These are phyloP conservation scores for Pampus argenteus DNA, from an alignment of 2,797 vertebrate genomes.

Conservation along the genomic window DNA sequence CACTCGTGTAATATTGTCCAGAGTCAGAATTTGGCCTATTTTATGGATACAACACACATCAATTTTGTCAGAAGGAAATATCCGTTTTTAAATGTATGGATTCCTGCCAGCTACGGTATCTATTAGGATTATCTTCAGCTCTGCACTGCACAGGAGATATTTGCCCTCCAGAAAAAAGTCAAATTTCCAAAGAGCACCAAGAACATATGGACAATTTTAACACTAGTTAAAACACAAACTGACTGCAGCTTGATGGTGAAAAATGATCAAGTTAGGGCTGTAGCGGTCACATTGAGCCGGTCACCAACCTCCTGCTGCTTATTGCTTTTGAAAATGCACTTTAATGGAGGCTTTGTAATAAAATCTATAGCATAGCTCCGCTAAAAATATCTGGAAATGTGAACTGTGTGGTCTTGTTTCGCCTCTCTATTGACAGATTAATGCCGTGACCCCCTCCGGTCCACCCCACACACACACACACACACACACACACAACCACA, in stretches of 20 bases:
- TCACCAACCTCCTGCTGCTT: slow-evolving; percentile 44
- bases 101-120: background rate
- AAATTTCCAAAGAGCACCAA: slow-evolving; percentile 63
- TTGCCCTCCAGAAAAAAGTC: slow-evolving; percentile 44
- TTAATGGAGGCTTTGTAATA: slow-evolving; percentile 27
- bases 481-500: too few relatives aligned
- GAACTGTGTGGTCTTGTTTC: slow-evolving; percentile 14
- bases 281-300: slow-evolving; percentile 16
- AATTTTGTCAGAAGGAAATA: slow-evolving; percentile 11
- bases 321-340: slow-evolving; percentile 24
- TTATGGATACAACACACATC: slow-evolving; percentile 19
- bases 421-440: background rate
- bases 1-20: background rate
- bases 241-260: slow-evolving; percentile 31
- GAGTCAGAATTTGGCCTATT: slow-evolving; percentile 17
- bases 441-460: background rate
- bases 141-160: slow-evolving; percentile 10
- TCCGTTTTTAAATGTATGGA: slow-evolving; percentile 20
- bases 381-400: slow-evolving; percentile 22
- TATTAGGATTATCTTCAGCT: slow-evolving; percentile 34
- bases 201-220: slow-evolving; percentile 46
- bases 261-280: slow-evolving; percentile 35
- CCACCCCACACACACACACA: too few relatives aligned
- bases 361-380: background rate
- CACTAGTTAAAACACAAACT: slow-evolving; percentile 50